phyloP scores from a whole-genome alignment of 1,140 invertebrate genomes.

The Tyrophagus putrescentiae region DNA sequence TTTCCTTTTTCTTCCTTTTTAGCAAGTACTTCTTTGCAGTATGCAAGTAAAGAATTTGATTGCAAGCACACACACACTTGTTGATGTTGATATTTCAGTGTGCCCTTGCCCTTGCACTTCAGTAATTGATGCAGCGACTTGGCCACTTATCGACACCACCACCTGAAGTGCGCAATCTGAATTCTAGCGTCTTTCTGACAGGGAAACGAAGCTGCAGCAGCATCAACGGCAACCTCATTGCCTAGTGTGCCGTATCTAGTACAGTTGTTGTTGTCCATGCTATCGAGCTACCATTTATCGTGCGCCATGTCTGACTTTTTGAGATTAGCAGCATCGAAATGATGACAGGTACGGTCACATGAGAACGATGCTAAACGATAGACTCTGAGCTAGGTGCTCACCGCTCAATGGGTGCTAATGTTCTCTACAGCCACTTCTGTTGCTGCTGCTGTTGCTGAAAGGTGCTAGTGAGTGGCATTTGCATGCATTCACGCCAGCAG shows the following conservation, averaged over 20 bases:
- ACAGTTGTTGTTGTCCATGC: no score
- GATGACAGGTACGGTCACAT: constrained; percentile 11
- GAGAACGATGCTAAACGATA: constrained; percentile 13
- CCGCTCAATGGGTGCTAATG: neutral
- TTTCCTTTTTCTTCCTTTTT: neutral
- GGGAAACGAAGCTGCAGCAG: neutral
- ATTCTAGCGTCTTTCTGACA: neutral
- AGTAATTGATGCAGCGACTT: neutral
- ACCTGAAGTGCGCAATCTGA: neutral
- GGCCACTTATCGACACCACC: neutral
- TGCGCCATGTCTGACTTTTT: neutral
- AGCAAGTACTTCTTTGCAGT: no score
- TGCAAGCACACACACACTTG: no score
- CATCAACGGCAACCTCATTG: neutral
- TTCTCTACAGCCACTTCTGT: neutral
- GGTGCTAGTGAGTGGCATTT: neutral
- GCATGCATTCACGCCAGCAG: neutral
- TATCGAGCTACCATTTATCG: constrained; percentile 3
- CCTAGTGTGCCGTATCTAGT: no score
- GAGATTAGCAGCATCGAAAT: neutral
- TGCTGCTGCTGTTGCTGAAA: neutral
- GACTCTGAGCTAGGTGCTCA: no score
- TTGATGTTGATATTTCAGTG: no score
- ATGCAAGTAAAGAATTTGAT: no score
- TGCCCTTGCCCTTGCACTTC: no score